These are phyloP conservation scores for Drosophila prosaltans DNA, from an alignment of 1,140 invertebrate genomes.

Conservation along the genomic window DNA sequence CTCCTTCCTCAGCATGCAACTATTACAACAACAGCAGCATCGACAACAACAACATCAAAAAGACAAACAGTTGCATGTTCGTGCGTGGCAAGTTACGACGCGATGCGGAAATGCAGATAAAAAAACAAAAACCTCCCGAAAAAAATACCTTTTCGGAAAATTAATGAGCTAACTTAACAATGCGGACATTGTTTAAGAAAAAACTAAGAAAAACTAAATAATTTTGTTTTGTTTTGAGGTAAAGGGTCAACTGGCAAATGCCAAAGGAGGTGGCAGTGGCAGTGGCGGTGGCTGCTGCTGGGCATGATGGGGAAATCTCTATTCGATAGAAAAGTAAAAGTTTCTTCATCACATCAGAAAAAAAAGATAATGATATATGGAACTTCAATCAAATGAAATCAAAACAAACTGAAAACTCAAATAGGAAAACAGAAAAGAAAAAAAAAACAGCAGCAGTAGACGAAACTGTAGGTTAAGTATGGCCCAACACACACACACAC, in stretches of 20 bases:
- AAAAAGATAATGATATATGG: constrained; percentile 13
- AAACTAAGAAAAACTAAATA: not conserved
- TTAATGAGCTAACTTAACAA: constrained; percentile 21
- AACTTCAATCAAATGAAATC: constrained; percentile 17
- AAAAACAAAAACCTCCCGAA: not conserved
- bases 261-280: not conserved
- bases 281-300: not conserved
- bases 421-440: not conserved
- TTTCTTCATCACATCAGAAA: constrained; percentile 3
- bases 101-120: constrained; percentile 23
- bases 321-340: constrained; percentile 8
- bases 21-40: constrained; percentile 1
- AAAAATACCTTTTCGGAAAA: constrained; percentile 13
- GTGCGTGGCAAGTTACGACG: constrained; percentile 21
- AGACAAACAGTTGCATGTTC: constrained; percentile 20
- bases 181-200: constrained; percentile 22
- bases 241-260: constrained; percentile 15
- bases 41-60: not conserved
- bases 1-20: constrained; percentile 14
- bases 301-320: constrained; percentile 3
- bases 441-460: not conserved
- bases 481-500: not conserved
- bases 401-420: constrained; percentile 7
- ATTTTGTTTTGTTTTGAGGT: constrained; percentile 4
- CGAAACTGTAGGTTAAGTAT: constrained; percentile 11